phyloP scores from a whole-genome alignment of 2,797 vertebrate species.

The Perodicticus potto region DNA sequence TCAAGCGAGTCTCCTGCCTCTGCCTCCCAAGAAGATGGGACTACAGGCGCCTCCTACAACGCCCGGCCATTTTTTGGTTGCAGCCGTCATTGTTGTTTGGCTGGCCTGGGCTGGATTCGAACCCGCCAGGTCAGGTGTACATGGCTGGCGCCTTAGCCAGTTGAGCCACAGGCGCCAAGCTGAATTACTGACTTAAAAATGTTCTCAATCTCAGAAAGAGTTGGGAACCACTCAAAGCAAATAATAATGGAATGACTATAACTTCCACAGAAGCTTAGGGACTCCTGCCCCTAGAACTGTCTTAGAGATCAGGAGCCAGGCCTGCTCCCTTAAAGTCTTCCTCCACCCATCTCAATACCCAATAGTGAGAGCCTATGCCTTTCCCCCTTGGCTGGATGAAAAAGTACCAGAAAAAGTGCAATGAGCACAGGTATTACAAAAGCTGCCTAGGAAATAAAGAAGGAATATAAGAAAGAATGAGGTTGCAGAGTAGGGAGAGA shows the following conservation, averaged over 20 bases:
- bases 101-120: too few species aligned
- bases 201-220: slow-evolving; percentile 57
- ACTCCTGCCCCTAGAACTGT: neutral
- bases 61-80: too few species aligned
- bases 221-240: neutral
- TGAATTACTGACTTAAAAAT: too few species aligned
- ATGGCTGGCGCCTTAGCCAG: too few species aligned
- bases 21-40: too few species aligned
- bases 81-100: too few species aligned
- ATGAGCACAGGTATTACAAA: neutral
- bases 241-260: neutral
- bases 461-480: slow-evolving; percentile 24
- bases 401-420: slow-evolving; percentile 8
- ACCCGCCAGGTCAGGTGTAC: too few species aligned
- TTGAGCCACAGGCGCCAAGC: too few species aligned
- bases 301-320: neutral
- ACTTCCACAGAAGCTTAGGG: neutral
- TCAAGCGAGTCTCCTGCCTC: too few species aligned
- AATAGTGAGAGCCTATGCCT: neutral
- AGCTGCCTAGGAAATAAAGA: slow-evolving; percentile 12
- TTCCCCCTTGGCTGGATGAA: neutral
- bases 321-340: neutral
- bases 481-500: neutral
- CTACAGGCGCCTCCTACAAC: too few species aligned
- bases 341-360: neutral